These are phyloP conservation scores for Prionailurus viverrinus DNA, from an alignment of 2,113 vertebrate species.

Conservation along the genomic window DNA sequence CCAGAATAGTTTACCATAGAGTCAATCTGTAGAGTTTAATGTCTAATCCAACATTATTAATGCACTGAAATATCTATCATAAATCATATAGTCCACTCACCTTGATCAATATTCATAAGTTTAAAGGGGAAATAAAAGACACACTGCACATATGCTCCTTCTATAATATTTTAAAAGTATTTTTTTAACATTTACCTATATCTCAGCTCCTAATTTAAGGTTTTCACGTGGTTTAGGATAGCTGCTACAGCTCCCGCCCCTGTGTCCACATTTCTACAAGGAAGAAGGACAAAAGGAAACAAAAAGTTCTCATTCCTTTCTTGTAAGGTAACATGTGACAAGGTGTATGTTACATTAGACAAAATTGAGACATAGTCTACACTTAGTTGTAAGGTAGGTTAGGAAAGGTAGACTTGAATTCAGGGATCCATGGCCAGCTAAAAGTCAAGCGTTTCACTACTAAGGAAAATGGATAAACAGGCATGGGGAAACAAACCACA, in stretches of 20 bases:
- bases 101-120: neutral
- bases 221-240: neutral
- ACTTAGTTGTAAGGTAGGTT: neutral
- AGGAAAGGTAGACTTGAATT: neutral
- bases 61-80: neutral
- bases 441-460: neutral
- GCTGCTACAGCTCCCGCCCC: neutral
- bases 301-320: neutral
- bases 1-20: neutral
- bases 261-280: neutral
- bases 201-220: neutral
- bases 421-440: neutral
- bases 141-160: neutral
- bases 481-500: neutral
- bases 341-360: neutral
- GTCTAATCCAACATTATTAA: neutral
- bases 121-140: neutral
- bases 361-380: neutral
- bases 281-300: neutral
- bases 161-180: neutral
- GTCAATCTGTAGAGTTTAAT: conserved; percentile 19
- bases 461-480: neutral
- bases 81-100: neutral
- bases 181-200: neutral
- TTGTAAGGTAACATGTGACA: neutral